These are phyloP conservation scores for Lerista edwardsae DNA, from an alignment of 2,797 vertebrate genomes.

Conservation along the genomic window DNA sequence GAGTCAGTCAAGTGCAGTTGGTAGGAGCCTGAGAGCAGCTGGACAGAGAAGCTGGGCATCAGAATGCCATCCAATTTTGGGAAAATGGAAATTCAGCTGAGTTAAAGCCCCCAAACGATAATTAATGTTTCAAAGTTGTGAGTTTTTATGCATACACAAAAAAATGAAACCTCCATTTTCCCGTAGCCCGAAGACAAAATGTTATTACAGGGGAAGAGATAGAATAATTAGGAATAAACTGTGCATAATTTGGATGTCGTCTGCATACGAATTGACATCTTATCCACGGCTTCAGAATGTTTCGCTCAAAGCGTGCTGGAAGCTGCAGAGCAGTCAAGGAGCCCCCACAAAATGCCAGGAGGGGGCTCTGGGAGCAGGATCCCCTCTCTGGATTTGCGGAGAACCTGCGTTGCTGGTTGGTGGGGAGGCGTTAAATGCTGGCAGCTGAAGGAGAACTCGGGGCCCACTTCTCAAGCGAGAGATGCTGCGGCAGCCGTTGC, in stretches of 20 bases:
- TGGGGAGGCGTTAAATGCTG: too few species aligned
- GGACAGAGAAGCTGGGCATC: neutral
- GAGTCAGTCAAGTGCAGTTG: neutral
- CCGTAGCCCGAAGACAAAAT: neutral
- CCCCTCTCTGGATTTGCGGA: neutral
- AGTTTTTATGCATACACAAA: neutral
- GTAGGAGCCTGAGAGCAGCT: neutral
- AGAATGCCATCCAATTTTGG: neutral
- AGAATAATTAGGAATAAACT: neutral
- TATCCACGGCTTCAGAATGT: neutral
- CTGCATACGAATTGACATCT: neutral
- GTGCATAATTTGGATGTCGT: neutral
- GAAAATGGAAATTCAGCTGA: neutral
- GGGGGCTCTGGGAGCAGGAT: neutral
- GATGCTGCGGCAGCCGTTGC: too few species aligned
- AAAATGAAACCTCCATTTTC: neutral
- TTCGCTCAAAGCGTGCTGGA: neutral
- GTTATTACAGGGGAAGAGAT: neutral
- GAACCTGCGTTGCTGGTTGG: too few species aligned
- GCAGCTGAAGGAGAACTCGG: too few species aligned
- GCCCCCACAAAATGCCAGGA: neutral
- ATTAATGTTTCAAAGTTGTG: neutral
- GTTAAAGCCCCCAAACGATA: neutral
- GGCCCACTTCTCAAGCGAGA: too few species aligned
- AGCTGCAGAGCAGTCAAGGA: neutral